Evolutionary conservation across 2,113 vertebrate genomes (phyloP).

Genomic region (Cairina moschata): DNA sequence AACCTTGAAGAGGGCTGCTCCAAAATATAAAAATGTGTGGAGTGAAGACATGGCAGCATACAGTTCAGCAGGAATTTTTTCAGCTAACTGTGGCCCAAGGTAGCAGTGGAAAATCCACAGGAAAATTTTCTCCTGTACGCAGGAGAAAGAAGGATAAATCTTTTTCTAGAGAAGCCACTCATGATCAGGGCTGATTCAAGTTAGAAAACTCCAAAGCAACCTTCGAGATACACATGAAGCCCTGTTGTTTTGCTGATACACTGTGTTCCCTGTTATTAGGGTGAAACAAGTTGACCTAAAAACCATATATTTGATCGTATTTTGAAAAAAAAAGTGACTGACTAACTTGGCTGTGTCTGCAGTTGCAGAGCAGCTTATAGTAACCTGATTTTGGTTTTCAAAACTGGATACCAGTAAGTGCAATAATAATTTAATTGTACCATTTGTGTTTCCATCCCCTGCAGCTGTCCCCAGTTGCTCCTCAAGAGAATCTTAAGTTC

Average conservation of each 20-base stretch:
- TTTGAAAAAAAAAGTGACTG: not conserved
- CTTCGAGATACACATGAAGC: fast-evolving
- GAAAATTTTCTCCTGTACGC: not conserved
- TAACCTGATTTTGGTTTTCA: constrained; percentile 3
- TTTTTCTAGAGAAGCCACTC: not conserved
- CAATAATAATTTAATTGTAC: not conserved
- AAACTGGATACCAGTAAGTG: not conserved
- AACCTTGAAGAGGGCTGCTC: not conserved
- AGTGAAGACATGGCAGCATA: not conserved
- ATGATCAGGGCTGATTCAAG: not conserved
- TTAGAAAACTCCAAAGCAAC: not conserved
- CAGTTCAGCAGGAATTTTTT: not conserved
- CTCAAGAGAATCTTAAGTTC: not conserved
- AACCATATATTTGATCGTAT: not conserved
- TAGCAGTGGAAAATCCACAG: not conserved
- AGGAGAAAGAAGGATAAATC: not conserved
- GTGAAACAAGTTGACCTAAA: not conserved
- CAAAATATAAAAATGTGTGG: not conserved
- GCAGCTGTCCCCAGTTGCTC: constrained; percentile 31
- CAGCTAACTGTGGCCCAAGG: not conserved
- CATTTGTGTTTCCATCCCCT: constrained; percentile 1
- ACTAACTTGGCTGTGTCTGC: not conserved
- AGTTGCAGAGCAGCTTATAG: constrained; percentile 13
- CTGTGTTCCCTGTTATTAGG: not conserved
- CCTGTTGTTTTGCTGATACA: not conserved